Evolutionary conservation across 2,113 vertebrate genomes (phyloP).

Genomic region (Lontra canadensis): DNA sequence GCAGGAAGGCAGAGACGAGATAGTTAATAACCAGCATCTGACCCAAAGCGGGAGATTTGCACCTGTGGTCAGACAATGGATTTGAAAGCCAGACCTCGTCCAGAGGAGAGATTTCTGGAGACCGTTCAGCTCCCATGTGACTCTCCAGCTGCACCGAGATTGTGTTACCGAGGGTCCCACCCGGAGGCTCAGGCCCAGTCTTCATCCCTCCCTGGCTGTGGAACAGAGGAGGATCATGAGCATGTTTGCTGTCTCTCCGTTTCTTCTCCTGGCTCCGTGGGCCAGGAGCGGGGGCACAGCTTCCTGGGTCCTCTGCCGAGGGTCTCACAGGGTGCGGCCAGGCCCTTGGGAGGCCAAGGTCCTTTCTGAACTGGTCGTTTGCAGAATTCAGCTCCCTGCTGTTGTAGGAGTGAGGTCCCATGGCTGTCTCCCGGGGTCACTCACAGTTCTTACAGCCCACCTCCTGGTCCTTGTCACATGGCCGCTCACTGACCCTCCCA

Average conservation of each 20-base stretch:
- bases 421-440: fast-evolving
- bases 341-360: neutral
- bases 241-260: neutral
- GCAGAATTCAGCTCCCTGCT: neutral
- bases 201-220: neutral
- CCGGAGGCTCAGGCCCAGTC: neutral
- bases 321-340: neutral
- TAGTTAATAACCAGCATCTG: neutral
- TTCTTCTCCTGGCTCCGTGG: no score
- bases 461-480: neutral
- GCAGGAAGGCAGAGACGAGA: neutral
- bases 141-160: neutral
- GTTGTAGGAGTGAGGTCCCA: neutral
- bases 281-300: neutral
- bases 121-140: neutral
- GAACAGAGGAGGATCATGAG: neutral
- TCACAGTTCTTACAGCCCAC: neutral
- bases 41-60: neutral
- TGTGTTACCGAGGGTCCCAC: neutral
- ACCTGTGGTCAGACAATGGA: neutral
- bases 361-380: neutral
- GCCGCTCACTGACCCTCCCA: neutral
- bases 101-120: neutral
- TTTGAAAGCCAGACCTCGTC: neutral
- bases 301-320: neutral